A percentile compares a stretch with the other conserved stretches of the same genome.
phyloP scores from a whole-genome alignment of 2,113 vertebrate genomes.

The Muntiacus muntjak region DNA sequence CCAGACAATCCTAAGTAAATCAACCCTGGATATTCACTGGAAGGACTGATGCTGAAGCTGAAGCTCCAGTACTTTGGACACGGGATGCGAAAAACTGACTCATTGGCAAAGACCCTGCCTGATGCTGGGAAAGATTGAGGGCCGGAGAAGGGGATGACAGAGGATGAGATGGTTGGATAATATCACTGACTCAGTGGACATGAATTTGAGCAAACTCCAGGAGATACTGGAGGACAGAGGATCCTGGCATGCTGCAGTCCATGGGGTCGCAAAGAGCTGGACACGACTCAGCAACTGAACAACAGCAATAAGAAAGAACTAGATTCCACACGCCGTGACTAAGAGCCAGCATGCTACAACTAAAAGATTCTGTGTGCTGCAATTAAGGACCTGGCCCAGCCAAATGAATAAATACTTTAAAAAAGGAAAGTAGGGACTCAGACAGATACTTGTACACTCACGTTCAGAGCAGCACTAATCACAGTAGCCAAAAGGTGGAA shows the following conservation, averaged over 20 bases:
- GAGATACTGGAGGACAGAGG: not conserved
- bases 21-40: not conserved
- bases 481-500: not conserved
- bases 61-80: not conserved
- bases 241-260: not conserved
- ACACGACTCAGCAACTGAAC: not conserved
- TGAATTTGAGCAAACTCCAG: not conserved
- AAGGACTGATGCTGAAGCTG: not conserved
- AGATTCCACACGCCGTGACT: accelerated
- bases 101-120: not conserved
- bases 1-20: not conserved
- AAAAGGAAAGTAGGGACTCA: not conserved
- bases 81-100: not conserved
- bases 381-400: not conserved
- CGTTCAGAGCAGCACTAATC: not conserved
- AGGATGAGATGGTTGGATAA: not conserved
- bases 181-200: not conserved
- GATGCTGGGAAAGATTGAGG: not conserved
- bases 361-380: not conserved
- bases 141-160: not conserved
- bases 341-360: not conserved
- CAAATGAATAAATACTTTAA: accelerated
- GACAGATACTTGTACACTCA: not conserved
- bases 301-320: not conserved
- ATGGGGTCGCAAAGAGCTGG: not conserved